These are phyloP conservation scores for Menidia beryllina DNA, from an alignment of 2,113 vertebrate species.

Conservation along the genomic window DNA sequence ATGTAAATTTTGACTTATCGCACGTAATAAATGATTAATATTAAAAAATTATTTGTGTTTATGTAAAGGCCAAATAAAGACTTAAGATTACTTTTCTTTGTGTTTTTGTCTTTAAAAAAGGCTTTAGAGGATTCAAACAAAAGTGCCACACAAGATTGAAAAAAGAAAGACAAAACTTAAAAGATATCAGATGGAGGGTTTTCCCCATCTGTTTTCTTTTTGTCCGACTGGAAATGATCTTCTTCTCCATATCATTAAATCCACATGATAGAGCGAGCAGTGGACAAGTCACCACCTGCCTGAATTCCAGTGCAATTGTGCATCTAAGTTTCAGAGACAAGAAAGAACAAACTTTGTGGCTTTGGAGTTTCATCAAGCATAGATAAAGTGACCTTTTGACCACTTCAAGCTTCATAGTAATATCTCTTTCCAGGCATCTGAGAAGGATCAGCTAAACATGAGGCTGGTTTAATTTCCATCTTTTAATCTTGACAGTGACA, in stretches of 20 bases:
- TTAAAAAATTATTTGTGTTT: too few relatives aligned
- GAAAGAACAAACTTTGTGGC: conserved; percentile 9
- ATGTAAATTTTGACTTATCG: too few relatives aligned
- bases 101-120: too few relatives aligned
- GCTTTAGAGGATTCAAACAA: too few relatives aligned
- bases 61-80: too few relatives aligned
- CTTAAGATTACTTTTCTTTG: too few relatives aligned
- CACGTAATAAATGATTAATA: too few relatives aligned
- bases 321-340: conserved; percentile 18
- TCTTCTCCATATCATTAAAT: neutral
- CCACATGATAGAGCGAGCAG: neutral
- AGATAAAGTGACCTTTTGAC: conserved; percentile 45
- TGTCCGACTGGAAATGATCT: neutral
- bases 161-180: neutral
- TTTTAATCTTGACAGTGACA: conserved; percentile 39
- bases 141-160: neutral
- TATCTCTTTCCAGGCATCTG: conserved; percentile 22
- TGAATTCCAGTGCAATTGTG: neutral
- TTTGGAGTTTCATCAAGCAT: conserved; percentile 38
- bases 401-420: conserved; percentile 36
- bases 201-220: neutral
- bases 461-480: neutral
- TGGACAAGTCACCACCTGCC: neutral
- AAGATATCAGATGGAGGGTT: neutral
- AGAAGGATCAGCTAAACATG: conserved; percentile 24